Evolutionary conservation across 1,140 invertebrate species (phyloP).

Genomic region (Anoplophora glabripennis): DNA sequence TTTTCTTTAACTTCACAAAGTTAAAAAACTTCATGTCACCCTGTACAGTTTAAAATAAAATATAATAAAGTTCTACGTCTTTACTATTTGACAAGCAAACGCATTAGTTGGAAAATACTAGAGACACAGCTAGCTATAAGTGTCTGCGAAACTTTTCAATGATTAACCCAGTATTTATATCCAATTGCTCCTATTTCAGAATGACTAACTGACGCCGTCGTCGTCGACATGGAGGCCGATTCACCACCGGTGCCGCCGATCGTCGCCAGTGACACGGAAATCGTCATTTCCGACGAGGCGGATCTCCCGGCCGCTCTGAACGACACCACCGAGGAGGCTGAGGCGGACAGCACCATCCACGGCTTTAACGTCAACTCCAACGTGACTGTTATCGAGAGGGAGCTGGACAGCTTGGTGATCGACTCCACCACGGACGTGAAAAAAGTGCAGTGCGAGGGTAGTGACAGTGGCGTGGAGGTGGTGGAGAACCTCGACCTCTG

Average conservation of each 20-base stretch:
- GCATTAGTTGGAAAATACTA: too few relatives aligned
- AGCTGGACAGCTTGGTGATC: background rate
- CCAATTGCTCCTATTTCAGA: constrained; percentile 9
- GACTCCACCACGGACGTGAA: constrained; percentile 13
- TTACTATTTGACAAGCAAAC: too few relatives aligned
- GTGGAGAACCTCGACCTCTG: constrained; percentile 53
- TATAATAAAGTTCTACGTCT: too few relatives aligned
- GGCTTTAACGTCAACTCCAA: constrained; percentile 36
- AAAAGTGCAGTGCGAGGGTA: constrained; percentile 58
- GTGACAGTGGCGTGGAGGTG: constrained; percentile 74
- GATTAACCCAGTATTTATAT: too few relatives aligned
- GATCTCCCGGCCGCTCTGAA: constrained; percentile 1
- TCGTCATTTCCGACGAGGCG: background rate
- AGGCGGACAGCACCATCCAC: constrained; percentile 36
- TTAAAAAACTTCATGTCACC: too few relatives aligned
- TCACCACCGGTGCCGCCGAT: constrained; percentile 16
- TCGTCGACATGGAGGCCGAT: constrained; percentile 19
- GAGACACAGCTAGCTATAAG: too few relatives aligned
- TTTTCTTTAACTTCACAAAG: too few relatives aligned
- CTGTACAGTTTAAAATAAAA: too few relatives aligned
- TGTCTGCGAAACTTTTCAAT: too few relatives aligned
- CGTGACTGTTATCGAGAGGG: constrained; percentile 40
- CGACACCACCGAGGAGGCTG: constrained; percentile 23
- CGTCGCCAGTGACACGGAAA: constrained; percentile 10
- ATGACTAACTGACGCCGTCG: constrained; percentile 16